Base-by-base conservation (phyloP, 1,140 invertebrate genomes). In the Orussus abietinus region DNA sequence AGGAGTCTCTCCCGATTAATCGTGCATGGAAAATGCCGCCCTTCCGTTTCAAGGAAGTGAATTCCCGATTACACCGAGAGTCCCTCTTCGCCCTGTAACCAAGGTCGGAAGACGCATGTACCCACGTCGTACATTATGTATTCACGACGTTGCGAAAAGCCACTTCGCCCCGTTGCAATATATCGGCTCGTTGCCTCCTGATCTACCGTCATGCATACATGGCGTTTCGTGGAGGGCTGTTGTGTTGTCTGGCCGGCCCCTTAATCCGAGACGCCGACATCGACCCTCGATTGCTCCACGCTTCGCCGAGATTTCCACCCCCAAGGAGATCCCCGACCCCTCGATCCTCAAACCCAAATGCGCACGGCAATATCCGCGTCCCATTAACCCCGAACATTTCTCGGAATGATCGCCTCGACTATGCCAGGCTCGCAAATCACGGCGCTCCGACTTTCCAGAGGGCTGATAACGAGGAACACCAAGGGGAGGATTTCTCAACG, bases 311-410 rank as follows among this genome's bases (percentile, higher is more conserved):
- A 13, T 32, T 11, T 11, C 11, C 5, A 9, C n/a, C 22, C 17
- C 18, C 42, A 25, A 19, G 38, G 42, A 45, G 38, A 50, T 47
- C 47, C 43, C 48, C 25, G 15, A 28, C 15, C 36, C 21, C 21
- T 28, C 9, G 22, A 26, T 17, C 15, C 28, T 1, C 25, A 6
- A 28, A 28, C 4, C 22, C 51, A 19, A 53, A 55, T 50, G 45
- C 34, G 43, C 45, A 53, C 45, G n/a, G 48, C 49, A 56, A 54
- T 58, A 56, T 54, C 50, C 37, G 43, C 53, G 57, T 51, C 29
- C 51, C 53, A 54, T 60, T 58, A 56, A 60, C 55, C 51, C 22
- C 45, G 41, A 38, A 57, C 46, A 58, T 39, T 43, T 57, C 49
- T 59, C 55, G 43, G 48, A 28, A 41, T 51, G 49, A 56, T 56